Evolutionary conservation across 2,797 vertebrate species (phyloP).

Genomic region (Mormyrus hasselquistii): DNA sequence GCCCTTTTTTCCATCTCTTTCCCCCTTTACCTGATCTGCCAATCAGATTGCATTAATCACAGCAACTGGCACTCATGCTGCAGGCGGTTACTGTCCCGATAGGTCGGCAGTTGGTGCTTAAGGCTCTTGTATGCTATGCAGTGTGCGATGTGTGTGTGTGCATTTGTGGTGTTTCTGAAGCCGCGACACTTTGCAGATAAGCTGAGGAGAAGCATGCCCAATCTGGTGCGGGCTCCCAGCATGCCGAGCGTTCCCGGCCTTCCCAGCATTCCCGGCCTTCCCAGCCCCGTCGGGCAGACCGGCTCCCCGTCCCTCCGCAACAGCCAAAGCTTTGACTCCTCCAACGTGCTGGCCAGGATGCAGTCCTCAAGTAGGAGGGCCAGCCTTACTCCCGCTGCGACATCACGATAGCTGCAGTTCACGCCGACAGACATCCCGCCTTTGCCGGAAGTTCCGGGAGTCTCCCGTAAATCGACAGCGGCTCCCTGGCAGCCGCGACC

Average conservation of each 20-base stretch:
- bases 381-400: background rate
- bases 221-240: conserved; percentile 87
- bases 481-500: background rate
- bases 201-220: conserved; percentile 94
- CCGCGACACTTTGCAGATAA: conserved; percentile 68
- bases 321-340: conserved; percentile 96
- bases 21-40: background rate
- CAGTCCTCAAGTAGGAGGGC: conserved; percentile 82
- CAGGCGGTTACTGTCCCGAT: background rate
- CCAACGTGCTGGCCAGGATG: conserved; percentile 78
- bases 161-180: background rate
- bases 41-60: background rate
- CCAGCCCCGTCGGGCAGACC: conserved; percentile 55
- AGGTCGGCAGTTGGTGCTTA: background rate
- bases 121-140: background rate
- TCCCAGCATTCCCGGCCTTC: conserved; percentile 56
- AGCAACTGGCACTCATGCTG: background rate
- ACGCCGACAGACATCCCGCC: background rate
- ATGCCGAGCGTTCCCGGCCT: conserved; percentile 85
- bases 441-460: background rate
- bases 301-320: conserved; percentile 74
- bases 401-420: background rate
- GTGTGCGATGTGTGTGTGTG: background rate
- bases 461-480: background rate
- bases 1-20: background rate